A percentile compares a stretch with the other conserved stretches of the same genome.
Evolutionary conservation across 2,113 vertebrate species (phyloP).

Genomic region (Girardinichthys multiradiatus): DNA sequence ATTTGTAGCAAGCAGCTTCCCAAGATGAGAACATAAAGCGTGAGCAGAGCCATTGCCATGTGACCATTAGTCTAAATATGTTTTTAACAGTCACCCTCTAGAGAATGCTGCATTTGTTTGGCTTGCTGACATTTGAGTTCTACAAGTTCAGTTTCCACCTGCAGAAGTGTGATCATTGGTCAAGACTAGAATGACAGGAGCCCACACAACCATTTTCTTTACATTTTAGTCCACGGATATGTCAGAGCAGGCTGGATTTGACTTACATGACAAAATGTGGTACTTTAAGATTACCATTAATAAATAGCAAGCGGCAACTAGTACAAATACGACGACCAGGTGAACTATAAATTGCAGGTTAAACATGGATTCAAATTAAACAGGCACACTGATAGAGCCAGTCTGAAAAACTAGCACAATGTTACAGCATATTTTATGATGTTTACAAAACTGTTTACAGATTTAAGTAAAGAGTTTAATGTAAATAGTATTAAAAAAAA

Average conservation of each 20-base stretch:
- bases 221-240: background rate
- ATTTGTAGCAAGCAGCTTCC: too few relatives aligned
- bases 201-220: background rate
- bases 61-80: background rate
- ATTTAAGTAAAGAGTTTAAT: too few relatives aligned
- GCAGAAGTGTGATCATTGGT: too few relatives aligned
- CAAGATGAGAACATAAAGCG: slow-evolving; percentile 19
- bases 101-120: background rate
- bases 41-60: slow-evolving; percentile 33
- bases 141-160: background rate
- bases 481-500: too few relatives aligned
- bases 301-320: too few relatives aligned
- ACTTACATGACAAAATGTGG: too few relatives aligned
- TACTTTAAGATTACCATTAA: background rate
- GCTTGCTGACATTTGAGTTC: background rate
- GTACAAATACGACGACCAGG: background rate
- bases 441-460: too few relatives aligned
- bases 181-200: too few relatives aligned
- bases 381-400: too few relatives aligned
- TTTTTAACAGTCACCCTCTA: background rate
- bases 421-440: background rate
- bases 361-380: background rate
- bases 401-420: background rate
- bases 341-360: background rate
- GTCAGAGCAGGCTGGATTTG: background rate